phyloP scores from a whole-genome alignment of 92 coral and sea anemone species.

The Zoanthus sansibaricus region DNA sequence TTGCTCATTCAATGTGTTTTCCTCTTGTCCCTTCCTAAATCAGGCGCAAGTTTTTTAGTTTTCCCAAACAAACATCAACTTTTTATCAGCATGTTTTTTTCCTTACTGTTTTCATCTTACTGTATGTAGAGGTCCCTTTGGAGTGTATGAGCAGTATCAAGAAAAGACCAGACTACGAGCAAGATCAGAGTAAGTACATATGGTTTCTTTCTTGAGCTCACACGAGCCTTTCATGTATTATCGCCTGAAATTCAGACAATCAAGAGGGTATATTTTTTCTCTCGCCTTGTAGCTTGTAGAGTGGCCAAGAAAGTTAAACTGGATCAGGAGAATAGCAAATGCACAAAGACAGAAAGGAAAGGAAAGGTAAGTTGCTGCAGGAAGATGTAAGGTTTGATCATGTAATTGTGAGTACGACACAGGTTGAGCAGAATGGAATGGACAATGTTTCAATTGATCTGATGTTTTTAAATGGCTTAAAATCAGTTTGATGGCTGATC shows the following conservation, averaged over 20 bases:
- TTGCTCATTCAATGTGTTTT: too few species aligned
- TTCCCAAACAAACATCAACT: too few species aligned
- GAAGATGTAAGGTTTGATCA: neutral
- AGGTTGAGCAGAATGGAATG: too few species aligned
- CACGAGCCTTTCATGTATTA: neutral
- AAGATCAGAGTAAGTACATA: slow-evolving; percentile 1
- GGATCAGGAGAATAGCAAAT: slow-evolving; percentile 55
- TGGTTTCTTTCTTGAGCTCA: neutral
- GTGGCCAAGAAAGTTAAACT: slow-evolving; percentile 70
- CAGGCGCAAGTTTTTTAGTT: too few species aligned
- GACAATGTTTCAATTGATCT: too few species aligned
- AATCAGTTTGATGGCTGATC: too few species aligned
- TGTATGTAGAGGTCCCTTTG: neutral
- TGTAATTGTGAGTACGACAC: too few species aligned
- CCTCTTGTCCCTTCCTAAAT: too few species aligned
- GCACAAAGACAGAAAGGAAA: slow-evolving; percentile 52
- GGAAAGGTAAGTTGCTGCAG: slow-evolving; percentile 54
- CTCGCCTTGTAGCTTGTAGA: slow-evolving; percentile 57
- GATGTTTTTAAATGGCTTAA: too few species aligned
- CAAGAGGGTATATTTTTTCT: neutral
- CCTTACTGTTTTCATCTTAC: too few species aligned
- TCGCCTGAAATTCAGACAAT: neutral
- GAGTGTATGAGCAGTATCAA: neutral
- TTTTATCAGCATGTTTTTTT: too few species aligned
- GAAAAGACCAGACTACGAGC: slow-evolving; percentile 22